Evolutionary conservation across 2,113 vertebrate genomes (phyloP), one percentile per base, ranked within the genome.

Genomic region (Centrocercus urophasianus): DNA sequence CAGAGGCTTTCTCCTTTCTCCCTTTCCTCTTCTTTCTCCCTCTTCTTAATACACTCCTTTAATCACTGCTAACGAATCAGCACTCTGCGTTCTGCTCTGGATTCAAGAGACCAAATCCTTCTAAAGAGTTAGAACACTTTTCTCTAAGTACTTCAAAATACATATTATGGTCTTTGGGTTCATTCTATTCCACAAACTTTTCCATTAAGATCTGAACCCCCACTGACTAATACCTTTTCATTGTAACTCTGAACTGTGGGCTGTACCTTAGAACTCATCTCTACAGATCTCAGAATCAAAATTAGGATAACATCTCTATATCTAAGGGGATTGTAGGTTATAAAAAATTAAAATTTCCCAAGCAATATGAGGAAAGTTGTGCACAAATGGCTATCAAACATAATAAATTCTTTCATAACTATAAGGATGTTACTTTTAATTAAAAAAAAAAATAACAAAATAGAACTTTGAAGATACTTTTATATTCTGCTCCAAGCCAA

Each of bases 401-500:
- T 34, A 81, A 77, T 4, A 87, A 93, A 95, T 72, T 59, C 3
- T 43, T 82, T 61, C 15, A 92, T 43, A 87, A 71, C 4, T 4
- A 56, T 28, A 86, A 90, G 64, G 45, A 73, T 4, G 18, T 11
- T 50, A 0, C 7, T 18, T 59, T 83, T 63, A 86, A 83, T 66
- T 73, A 84, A 70, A 93, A 52, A 93, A 52, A 93, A 52, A 54
- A 20, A 57, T n/a, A 38, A 25, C 50, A 27, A 2, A 2, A 40
- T n/a, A 43, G 2, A 74, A 71, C 20, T 76, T 14, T 93, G 34
- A 22, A 47, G 21, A 75, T 83, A 11, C 3, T 75, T 94, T 82
- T 42, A 80, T 15, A 2, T 73, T 90, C 54, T 75, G 38, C 75
- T 97, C 43, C 19, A 89, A 95, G 90, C 38, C 71, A 96, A 96